Evolutionary conservation across 2,888 invertebrate species (phyloP), one percentile per base, ranked within the genome.

Genomic region (Drosophila limbata): DNA sequence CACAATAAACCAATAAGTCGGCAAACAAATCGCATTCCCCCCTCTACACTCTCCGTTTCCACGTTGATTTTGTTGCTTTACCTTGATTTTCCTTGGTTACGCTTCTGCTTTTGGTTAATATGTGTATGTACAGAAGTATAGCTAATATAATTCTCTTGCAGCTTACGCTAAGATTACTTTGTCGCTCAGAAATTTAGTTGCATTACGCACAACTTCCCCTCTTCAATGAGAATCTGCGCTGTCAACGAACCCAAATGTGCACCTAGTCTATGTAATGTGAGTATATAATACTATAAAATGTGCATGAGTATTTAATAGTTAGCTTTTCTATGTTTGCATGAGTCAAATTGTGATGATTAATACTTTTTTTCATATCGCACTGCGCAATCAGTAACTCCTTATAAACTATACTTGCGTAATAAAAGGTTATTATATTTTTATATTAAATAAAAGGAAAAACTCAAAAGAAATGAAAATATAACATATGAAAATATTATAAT

Each of bases 131-230:
- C 37, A 59, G 21, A 55, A 48, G 47, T 33, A 6, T 42, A 48
- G 78, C 70, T 85, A 78, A 85, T 53, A 64, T 50, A 21, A 71
- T 69, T 83, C 53, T 83, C 45, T 84, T 85, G 25, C 86, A 86
- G 86, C 73, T 57, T 53, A 63, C 66, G 48, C 63, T 48, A 48
- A 75, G 53, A 37, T 60, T 50, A 37, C 59, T 42, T 60, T 63
- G 44, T 55, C 53, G 69, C 56, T 63, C 56, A 65, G 15, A 69
- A 56, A 53, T 56, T 66, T 51, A 73, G 55, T 77, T 51, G 39
- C 50, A 31, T 40, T 37, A 40, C 44, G 31, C 65, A 13, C 35
- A 1, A 31, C 10, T 47, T 37, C 11, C 17, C 13, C 25, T 57
- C 35, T 33, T 44, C 31, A 33, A 56, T 48, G 25, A 45, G 33